Evolutionary conservation across 2,797 vertebrate genomes (phyloP).

Genomic region (Ictinia mississippiensis): DNA sequence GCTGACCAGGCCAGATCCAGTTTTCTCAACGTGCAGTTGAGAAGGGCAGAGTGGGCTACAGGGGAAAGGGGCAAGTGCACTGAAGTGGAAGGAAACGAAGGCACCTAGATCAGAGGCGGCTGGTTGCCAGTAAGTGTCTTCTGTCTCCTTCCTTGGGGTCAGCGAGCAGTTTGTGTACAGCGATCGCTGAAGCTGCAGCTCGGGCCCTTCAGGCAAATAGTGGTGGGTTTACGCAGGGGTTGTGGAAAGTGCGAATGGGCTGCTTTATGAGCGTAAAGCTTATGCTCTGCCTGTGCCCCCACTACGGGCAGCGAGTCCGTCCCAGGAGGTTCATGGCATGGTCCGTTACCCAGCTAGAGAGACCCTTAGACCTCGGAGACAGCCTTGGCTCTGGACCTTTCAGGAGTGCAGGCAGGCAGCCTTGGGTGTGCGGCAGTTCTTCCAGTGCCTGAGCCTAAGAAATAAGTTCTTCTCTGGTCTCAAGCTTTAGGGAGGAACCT

Average conservation of each 20-base stretch:
- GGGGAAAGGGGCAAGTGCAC: not conserved
- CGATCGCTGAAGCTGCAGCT: not conserved
- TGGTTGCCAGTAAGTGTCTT: not conserved
- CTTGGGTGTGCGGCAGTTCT: not conserved
- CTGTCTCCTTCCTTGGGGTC: no score
- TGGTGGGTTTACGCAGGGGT: not conserved
- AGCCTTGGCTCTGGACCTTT: not conserved
- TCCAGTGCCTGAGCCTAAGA: not conserved
- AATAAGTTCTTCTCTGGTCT: not conserved
- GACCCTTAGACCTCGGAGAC: no score
- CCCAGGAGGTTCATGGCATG: not conserved
- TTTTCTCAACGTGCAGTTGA: not conserved
- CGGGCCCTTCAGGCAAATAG: rapidly evolving
- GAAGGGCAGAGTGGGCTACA: not conserved
- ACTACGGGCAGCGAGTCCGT: rapidly evolving
- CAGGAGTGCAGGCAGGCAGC: not conserved
- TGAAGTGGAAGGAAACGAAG: not conserved
- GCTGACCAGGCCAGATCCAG: not conserved
- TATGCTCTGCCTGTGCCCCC: not conserved
- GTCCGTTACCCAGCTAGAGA: not conserved
- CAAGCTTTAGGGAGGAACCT: not conserved
- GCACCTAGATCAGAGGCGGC: not conserved
- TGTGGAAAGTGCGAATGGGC: rapidly evolving
- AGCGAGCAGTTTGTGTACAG: rapidly evolving
- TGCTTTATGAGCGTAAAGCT: no score